These are phyloP conservation scores for Otocyon megalotis DNA, from an alignment of 2,113 vertebrate species.

Conservation along the genomic window DNA sequence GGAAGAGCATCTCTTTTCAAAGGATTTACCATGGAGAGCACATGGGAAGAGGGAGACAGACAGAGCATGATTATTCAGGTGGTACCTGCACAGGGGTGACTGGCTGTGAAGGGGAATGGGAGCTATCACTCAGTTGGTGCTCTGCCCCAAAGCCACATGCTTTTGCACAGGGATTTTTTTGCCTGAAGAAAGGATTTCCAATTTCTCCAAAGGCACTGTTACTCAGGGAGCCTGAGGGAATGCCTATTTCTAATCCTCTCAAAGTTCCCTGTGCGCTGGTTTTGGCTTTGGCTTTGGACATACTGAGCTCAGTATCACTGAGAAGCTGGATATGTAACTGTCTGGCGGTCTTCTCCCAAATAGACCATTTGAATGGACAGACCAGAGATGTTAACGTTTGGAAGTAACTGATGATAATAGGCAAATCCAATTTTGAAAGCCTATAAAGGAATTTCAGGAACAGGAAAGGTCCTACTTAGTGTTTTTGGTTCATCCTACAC, in stretches of 20 bases:
- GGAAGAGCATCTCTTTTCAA: background rate
- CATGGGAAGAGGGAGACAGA: background rate
- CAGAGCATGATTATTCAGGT: background rate
- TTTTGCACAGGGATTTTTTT: background rate
- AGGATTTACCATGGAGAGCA: background rate
- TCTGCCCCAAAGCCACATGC: background rate
- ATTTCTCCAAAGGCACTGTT: background rate
- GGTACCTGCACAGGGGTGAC: background rate
- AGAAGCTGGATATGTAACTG: background rate
- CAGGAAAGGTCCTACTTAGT: conserved; percentile 61
- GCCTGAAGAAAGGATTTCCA: conserved; percentile 34
- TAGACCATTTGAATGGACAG: conserved; percentile 45
- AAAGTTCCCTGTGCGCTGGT: background rate
- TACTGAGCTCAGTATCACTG: background rate
- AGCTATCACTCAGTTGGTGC: background rate
- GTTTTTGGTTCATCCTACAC: conserved; percentile 69
- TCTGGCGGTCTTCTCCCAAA: conserved; percentile 3
- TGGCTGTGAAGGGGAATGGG: background rate
- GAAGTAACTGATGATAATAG: conserved; percentile 52
- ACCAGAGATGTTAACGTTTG: conserved; percentile 56
- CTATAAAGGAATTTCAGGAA: conserved; percentile 54
- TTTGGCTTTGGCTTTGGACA: background rate
- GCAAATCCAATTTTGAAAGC: conserved; percentile 52
- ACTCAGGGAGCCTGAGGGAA: background rate
- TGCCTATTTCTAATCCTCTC: conserved; percentile 15